Percentiles rank a stretch among this genome's conserved stretches.
Conservation (phyloP, 1,140 invertebrate species). For the Lepidurus arcticus region DNA sequence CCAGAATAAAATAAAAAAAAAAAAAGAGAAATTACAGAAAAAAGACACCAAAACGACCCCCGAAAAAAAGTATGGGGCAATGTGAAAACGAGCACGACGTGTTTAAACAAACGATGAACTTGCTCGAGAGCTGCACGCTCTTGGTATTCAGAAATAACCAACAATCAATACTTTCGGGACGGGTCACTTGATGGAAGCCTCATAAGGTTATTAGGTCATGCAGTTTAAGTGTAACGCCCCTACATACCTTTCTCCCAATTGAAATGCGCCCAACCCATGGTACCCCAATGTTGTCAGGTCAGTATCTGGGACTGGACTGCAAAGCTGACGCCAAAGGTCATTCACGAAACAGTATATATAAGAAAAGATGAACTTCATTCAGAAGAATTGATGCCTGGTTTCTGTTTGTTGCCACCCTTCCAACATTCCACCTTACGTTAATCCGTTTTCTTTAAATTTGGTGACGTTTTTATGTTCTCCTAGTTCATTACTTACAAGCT, state of each 20-base stretch:
- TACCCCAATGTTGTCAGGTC: not conserved
- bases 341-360: no score
- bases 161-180: not conserved
- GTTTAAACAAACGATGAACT: slow-evolving; percentile 5
- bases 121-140: not conserved
- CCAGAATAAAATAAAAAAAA: not conserved
- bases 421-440: not conserved
- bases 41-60: no score
- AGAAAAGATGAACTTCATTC: no score
- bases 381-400: no score
- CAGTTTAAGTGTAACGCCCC: not conserved
- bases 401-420: not conserved
- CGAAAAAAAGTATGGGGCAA: not conserved
- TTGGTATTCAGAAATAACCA: not conserved
- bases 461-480: not conserved
- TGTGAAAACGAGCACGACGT: not conserved
- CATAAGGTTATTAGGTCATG: slow-evolving; percentile 9
- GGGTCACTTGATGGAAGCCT: not conserved
- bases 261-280: not conserved
- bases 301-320: not conserved
- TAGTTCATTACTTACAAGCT: slow-evolving; percentile 3
- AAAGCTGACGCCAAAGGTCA: no score
- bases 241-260: not conserved
- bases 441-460: not conserved
- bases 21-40: not conserved